A percentile compares a stretch with the other conserved stretches of the same genome.
These are phyloP conservation scores for Mesembrinibis cayennensis DNA, from an alignment of 2,113 vertebrate species.

Conservation along the genomic window DNA sequence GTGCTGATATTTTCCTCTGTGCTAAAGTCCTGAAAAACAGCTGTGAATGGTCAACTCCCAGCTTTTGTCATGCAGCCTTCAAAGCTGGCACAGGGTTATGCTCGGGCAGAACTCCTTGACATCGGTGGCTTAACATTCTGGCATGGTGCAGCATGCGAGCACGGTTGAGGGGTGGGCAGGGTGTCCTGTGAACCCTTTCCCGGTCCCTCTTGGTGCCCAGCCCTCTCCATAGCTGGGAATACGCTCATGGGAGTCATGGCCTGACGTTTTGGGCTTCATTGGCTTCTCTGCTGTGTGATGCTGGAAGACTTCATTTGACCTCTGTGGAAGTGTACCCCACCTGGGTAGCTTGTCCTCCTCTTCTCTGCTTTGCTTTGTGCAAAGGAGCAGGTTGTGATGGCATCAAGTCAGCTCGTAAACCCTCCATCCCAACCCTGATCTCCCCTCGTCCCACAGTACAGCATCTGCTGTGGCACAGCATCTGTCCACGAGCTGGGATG, in stretches of 20 bases:
- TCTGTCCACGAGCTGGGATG: accelerated
- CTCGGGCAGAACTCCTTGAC: accelerated
- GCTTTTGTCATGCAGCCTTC: background rate
- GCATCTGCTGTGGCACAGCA: background rate
- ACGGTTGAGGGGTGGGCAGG: accelerated
- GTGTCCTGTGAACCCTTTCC: background rate
- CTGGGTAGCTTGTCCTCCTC: background rate
- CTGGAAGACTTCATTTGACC: background rate
- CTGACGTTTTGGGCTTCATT: accelerated
- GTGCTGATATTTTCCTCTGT: background rate
- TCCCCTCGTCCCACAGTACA: background rate
- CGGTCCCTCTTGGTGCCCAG: background rate
- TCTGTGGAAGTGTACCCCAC: accelerated
- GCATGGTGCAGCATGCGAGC: accelerated
- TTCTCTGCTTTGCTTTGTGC: background rate
- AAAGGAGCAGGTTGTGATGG: background rate
- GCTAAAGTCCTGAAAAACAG: background rate
- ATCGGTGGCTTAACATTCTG: background rate
- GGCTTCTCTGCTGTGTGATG: background rate
- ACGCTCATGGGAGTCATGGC: accelerated
- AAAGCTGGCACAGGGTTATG: background rate
- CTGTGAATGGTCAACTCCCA: background rate
- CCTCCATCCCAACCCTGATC: background rate
- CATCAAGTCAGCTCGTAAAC: accelerated
- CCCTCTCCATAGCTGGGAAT: background rate